Percentiles rank a stretch among this genome's conserved stretches.
phyloP scores from a whole-genome alignment of 92 coral and sea anemone genomes.

The Ricordea florida region DNA sequence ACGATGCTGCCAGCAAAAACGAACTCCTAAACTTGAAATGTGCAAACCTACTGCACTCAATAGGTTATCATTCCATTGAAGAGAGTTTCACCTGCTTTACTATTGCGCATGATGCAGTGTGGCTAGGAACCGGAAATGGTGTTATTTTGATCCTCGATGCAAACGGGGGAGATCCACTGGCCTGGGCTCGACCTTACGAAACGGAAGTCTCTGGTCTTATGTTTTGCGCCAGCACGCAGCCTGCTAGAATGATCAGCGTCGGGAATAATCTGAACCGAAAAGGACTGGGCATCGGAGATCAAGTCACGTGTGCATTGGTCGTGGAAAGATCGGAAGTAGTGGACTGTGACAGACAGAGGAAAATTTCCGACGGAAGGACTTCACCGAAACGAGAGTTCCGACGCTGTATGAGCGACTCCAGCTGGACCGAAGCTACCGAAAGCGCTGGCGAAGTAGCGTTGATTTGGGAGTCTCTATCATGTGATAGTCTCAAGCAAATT shows the following conservation, averaged over 20 bases:
- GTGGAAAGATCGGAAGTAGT: conserved; percentile 8
- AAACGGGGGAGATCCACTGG: conserved; percentile 19
- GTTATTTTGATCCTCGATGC: conserved; percentile 26
- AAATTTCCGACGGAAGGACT: neutral
- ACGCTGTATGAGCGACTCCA: no score
- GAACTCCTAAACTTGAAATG: no score
- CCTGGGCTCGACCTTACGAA: conserved; percentile 22
- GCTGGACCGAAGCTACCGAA: no score
- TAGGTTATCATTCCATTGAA: neutral
- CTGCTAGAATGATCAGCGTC: conserved; percentile 3
- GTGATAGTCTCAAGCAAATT: neutral
- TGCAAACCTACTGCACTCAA: no score
- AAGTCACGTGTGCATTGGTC: neutral
- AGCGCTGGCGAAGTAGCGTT: conserved; percentile 8
- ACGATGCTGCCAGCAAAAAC: no score
- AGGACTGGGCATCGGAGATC: neutral
- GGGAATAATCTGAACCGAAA: neutral
- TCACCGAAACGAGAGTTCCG: no score
- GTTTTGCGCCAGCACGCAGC: neutral
- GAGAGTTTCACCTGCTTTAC: conserved; percentile 32
- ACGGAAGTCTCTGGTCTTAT: conserved; percentile 15
- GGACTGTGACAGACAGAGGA: no score
- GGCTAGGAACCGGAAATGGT: conserved; percentile 54
- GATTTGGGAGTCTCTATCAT: conserved; percentile 4
- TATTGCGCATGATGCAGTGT: conserved; percentile 31